Conservation (phyloP, 1,140 invertebrate genomes). For the Zaprionus vittiger region DNA sequence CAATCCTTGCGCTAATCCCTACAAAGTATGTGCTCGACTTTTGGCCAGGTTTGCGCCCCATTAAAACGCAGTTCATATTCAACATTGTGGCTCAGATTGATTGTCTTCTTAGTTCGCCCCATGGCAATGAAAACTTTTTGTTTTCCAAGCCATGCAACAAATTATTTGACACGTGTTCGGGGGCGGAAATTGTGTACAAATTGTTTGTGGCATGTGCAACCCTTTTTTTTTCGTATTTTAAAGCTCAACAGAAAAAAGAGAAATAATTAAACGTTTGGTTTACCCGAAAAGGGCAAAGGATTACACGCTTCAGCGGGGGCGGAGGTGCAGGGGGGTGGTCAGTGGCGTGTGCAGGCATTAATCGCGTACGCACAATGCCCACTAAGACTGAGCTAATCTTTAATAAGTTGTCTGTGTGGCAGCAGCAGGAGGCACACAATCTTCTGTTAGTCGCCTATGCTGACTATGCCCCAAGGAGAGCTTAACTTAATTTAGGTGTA, state of each 20-base stretch:
- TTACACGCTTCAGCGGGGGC: neutral
- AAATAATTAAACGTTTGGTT: constrained; percentile 27
- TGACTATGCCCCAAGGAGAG: constrained; percentile 56
- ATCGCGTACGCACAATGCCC: neutral
- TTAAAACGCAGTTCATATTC: constrained; percentile 27
- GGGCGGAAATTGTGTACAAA: constrained; percentile 14
- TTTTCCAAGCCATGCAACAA: neutral
- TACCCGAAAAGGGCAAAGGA: constrained; percentile 6
- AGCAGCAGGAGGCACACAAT: constrained; percentile 29
- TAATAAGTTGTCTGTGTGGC: constrained; percentile 36
- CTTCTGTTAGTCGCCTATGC: neutral
- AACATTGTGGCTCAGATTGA: constrained; percentile 18
- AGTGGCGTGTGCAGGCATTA: neutral
- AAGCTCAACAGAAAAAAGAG: neutral
- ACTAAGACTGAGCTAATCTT: constrained; percentile 20
- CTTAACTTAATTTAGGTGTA: constrained; percentile 63
- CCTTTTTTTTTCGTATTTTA: constrained; percentile 16
- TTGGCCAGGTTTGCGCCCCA: constrained; percentile 39
- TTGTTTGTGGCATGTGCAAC: neutral
- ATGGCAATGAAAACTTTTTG: constrained; percentile 4
- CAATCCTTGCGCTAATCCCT: constrained; percentile 77
- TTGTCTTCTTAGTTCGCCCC: neutral
- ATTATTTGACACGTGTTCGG: constrained; percentile 9
- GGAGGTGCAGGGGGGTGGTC: no score
- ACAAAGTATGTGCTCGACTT: constrained; percentile 70